A percentile compares a stretch with the other conserved stretches of the same genome.
phyloP scores from a whole-genome alignment of 2,113 vertebrate genomes.

The Monopterus albus region DNA sequence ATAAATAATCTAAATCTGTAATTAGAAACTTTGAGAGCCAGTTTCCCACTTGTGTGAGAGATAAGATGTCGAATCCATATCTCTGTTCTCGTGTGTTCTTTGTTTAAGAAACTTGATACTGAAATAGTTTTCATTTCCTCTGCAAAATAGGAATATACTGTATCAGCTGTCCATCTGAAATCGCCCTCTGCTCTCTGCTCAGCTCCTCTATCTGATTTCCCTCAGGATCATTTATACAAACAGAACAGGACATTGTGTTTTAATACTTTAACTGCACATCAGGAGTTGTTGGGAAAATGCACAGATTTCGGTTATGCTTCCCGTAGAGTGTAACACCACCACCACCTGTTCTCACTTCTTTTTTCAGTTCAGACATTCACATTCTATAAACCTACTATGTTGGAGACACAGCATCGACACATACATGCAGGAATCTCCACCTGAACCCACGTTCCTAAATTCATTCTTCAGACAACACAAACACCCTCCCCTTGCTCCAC shows the following conservation, averaged over 20 bases:
- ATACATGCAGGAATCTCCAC: neutral
- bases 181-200: neutral
- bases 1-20: slow-evolving; percentile 9
- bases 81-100: neutral
- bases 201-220: slow-evolving; percentile 8
- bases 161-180: slow-evolving; percentile 34
- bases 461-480: neutral
- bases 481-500: neutral
- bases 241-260: neutral
- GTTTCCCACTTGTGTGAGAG: neutral
- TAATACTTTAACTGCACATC: neutral
- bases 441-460: slow-evolving; percentile 7
- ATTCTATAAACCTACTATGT: no score
- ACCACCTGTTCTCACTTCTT: neutral
- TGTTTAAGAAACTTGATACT: slow-evolving; percentile 32
- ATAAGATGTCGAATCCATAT: slow-evolving; percentile 52
- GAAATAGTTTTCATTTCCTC: slow-evolving; percentile 31
- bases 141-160: neutral
- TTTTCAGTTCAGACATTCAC: no score
- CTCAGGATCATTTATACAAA: neutral
- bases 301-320: neutral
- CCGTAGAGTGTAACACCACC: neutral
- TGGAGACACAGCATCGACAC: neutral
- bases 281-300: neutral
- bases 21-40: neutral